Evolutionary conservation across 2,888 invertebrate species (phyloP).

Genomic region (Aspidiotus rigidus): DNA sequence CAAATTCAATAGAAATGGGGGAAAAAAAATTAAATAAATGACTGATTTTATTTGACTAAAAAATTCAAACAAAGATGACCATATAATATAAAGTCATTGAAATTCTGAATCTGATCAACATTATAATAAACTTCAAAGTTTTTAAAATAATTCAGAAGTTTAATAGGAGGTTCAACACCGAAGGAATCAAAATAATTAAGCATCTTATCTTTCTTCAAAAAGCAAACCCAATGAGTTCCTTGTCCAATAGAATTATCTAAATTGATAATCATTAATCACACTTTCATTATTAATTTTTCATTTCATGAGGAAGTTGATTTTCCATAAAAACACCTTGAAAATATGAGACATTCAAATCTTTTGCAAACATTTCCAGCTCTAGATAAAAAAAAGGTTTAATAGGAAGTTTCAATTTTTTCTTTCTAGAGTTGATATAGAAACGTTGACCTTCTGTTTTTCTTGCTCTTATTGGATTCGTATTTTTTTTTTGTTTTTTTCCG

Average conservation of each 20-base stretch:
- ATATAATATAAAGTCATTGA: neutral
- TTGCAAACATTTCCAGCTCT: slow-evolving; percentile 1
- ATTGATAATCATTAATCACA: slow-evolving; percentile 19
- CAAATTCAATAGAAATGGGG: neutral
- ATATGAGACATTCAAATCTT: slow-evolving; percentile 2
- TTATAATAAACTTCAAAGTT: slow-evolving; percentile 1
- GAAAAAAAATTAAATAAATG: neutral
- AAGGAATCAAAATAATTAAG: slow-evolving; percentile 23
- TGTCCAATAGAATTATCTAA: slow-evolving; percentile 20
- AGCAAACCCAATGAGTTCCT: no score
- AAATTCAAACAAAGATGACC: slow-evolving; percentile 10
- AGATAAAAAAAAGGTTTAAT: neutral
- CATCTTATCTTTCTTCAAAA: slow-evolving; percentile 20
- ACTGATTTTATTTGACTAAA: neutral
- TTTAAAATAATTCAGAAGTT: slow-evolving; percentile 7
- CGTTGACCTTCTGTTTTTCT: neutral
- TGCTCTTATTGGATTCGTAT: neutral
- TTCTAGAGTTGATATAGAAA: neutral
- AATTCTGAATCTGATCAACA: slow-evolving; percentile 8
- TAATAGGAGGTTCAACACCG: slow-evolving; percentile 22
- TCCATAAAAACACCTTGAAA: slow-evolving; percentile 16
- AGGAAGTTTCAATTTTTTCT: neutral
- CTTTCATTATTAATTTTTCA: slow-evolving; percentile 25
- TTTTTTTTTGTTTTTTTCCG: neutral
- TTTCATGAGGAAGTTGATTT: slow-evolving; percentile 27